Base-by-base conservation (phyloP, 2,888 invertebrate genomes). In the Quadroppia sp. region DNA sequence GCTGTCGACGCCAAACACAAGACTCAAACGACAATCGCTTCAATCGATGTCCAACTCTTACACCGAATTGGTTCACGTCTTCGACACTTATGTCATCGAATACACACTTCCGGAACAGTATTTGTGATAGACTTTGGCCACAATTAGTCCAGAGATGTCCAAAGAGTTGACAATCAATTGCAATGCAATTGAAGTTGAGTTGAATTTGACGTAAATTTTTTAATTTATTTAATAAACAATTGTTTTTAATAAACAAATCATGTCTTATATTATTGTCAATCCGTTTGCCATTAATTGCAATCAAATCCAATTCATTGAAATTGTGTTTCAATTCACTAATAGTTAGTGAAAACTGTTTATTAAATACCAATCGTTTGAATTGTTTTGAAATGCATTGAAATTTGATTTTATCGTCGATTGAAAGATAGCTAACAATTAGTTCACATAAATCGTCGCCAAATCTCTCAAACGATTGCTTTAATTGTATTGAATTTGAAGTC, bases 11-110 rank as follows among this genome's bases (percentile, higher is more conserved):
- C 59, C 59, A 59, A 59, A 59, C 30, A 20, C 59, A 59, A 3
- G 59, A 59, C 13, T 59, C 59, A 28, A 59, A 59, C 30, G 59
- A 6, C 59, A 59, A 59, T 28, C 30, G 13, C 30, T 25, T 25
- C 1, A 59, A 15, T 15, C 30, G 3, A 2, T 59, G 59, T 4
- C 59, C 59, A 28, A 30, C 25, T 28, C 2, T 30, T 7, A 3
- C 13, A 3, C 59, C 25, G 28, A 59, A 59, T 4, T 15, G 4
- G 28, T 7, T 1, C 3, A 59, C 15, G 7, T 15, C 2, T 28
- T 59, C 28, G 13, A 15, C 15, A 20, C 1, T 2, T 4, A 59
- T 25, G 30, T 17, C 59, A 2, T 20, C n/a, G 13, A 59, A 59
- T 15, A 28, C 7, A 28, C 59, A 59, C 11, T 30, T 59, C 2